Conservation (phyloP, 2,113 vertebrate species). For the Danio rerio region GRCz12tu NC_133187.1:22368501-22369000, state of each 20-base stretch:
- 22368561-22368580: background rate
- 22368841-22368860: constrained; percentile 66
- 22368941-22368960: constrained; percentile 76
- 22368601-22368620: constrained; percentile 46
- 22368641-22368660: constrained; percentile 52
- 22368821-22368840: constrained; percentile 75
- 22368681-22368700: constrained; percentile 58
- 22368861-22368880: constrained; percentile 66
- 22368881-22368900: constrained; percentile 61
- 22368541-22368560: constrained; percentile 26
- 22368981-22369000: constrained; percentile 60
- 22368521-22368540: constrained; percentile 31
- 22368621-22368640: constrained; percentile 55
- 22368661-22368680: constrained; percentile 56
- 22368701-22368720: constrained; percentile 41
- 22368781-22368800: background rate
- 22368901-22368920: constrained; percentile 62
- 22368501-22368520: constrained; percentile 19
- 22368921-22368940: constrained; percentile 58
- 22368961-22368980: constrained; percentile 70
- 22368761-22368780: background rate
- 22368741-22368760: constrained; percentile 63
- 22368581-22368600: background rate
- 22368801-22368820: constrained; percentile 47
- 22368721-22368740: constrained; percentile 68